Evolutionary conservation across 2,888 invertebrate species (phyloP).

Genomic region (Pristionchus entomophagus): DNA sequence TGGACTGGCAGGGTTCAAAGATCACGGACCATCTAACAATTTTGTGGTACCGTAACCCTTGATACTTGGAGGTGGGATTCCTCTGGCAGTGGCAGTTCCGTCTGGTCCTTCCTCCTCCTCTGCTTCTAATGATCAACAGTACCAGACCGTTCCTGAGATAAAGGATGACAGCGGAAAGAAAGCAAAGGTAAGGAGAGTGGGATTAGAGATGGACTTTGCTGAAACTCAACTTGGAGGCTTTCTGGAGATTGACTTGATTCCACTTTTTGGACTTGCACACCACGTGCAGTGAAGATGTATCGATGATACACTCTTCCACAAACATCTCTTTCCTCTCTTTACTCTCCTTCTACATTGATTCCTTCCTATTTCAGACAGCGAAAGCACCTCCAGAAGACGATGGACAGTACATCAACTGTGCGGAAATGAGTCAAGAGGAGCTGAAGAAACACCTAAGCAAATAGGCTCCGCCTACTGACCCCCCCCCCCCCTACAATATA

Average conservation of each 20-base stretch:
- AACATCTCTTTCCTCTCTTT: too few relatives aligned
- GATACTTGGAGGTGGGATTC: background rate
- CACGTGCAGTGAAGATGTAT: too few relatives aligned
- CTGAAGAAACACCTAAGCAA: constrained; percentile 17
- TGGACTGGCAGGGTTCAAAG: background rate
- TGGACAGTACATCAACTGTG: constrained; percentile 39
- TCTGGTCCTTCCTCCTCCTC: background rate
- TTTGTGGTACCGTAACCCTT: background rate
- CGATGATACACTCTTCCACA: too few relatives aligned
- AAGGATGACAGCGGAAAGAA: constrained; percentile 18
- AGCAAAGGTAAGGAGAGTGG: background rate
- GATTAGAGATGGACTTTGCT: background rate
- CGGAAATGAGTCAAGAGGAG: background rate
- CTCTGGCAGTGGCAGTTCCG: constrained; percentile 1
- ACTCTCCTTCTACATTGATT: background rate
- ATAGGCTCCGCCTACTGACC: background rate
- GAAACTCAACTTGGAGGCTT: too few relatives aligned
- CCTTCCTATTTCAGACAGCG: background rate
- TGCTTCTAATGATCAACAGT: background rate
- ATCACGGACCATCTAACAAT: background rate
- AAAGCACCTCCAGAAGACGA: background rate
- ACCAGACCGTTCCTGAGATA: background rate
- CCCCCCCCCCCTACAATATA: background rate
- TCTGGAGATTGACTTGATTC: too few relatives aligned
- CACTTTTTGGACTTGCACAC: too few relatives aligned